Evolutionary conservation across 2,888 invertebrate species (phyloP), one percentile per base, ranked within the genome.

Genomic region (Oligia strigilis): DNA sequence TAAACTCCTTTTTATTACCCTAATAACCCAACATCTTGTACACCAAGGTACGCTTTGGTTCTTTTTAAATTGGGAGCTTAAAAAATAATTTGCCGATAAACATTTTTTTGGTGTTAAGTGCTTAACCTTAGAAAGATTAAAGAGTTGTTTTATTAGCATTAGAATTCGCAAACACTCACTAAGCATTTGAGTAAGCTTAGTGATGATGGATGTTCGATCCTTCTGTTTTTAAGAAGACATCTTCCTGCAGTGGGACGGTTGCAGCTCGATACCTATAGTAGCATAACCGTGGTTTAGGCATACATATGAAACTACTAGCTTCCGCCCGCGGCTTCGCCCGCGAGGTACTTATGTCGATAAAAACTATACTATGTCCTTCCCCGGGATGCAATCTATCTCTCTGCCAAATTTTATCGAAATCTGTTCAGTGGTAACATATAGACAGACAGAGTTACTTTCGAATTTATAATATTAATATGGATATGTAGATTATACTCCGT

Each of bases 1-100:
- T 82, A 85, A 77, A 77, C 79, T 79, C 83, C 70, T 75, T 86
- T 85, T 85, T 85, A 85, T 79, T 77, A 72, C 80, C 69, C 72
- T 65, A 77, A 80, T 86, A 86, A 79, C 82, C 72, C 67, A 36
- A 84, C 71, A 65, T 72, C 78, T 78, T 84, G 55, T 69, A 85
- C 67, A 78, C 78, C 77, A 77, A 85, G 85, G 84, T 76, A 72
- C 71, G 67, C 58, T 81, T 81, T 67, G 72, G 75, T 81, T 80
- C 66, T 71, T 76, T 85, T 85, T 60, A 67, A 62, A 81, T 78
- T 67, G 66, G 81, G 36, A 64, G 70, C 66, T 73, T 66, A 60
- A 80, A 84, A 74, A 81, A 67, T 71, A 65, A 66, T 77, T 60
- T 81, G 6, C 11, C 43, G 17, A 80, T 72, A 62, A 64, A 83